A percentile compares a stretch with the other conserved stretches of the same genome.
phyloP scores from a whole-genome alignment of 2,113 vertebrate genomes.

The Corvus hawaiiensis region DNA sequence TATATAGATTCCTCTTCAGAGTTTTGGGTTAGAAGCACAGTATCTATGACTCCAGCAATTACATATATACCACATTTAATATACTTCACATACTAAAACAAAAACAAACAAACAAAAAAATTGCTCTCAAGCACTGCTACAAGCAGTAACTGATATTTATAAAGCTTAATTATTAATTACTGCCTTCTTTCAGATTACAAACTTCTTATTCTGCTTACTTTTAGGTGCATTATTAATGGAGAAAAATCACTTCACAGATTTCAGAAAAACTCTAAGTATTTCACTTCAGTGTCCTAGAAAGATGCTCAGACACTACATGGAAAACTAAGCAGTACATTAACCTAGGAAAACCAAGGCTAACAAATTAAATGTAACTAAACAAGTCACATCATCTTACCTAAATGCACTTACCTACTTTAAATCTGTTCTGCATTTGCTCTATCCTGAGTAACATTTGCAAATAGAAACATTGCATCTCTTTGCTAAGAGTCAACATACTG shows the following conservation, averaged over 20 bases:
- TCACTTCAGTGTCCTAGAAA: background rate
- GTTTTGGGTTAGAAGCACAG: background rate
- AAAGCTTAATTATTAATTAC: background rate
- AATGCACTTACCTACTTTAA: background rate
- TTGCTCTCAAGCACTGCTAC: background rate
- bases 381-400: background rate
- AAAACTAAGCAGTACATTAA: background rate
- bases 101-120: background rate
- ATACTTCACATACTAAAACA: background rate
- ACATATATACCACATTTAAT: background rate
- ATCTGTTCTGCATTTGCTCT: background rate
- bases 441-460: background rate
- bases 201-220: background rate
- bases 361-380: background rate
- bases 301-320: background rate
- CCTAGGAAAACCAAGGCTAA: background rate
- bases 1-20: background rate
- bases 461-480: background rate
- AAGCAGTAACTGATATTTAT: background rate
- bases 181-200: background rate
- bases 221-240: background rate
- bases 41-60: background rate
- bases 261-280: background rate
- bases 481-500: background rate
- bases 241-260: background rate